Conservation (phyloP, 2,113 vertebrate genomes). For the Dinomys branickii region DNA sequence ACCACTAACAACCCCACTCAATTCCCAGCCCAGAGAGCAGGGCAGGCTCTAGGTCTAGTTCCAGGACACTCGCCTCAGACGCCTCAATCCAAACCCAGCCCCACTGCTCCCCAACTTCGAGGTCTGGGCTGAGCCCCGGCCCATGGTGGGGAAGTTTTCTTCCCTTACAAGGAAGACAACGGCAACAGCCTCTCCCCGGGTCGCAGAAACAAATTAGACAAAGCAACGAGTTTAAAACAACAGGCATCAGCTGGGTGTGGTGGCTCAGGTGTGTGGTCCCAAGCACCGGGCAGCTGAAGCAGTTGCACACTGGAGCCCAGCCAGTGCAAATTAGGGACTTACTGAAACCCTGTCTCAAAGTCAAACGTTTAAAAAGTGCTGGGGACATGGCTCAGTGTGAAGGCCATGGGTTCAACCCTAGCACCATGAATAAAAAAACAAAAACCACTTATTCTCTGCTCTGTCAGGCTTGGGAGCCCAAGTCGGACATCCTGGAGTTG, state of each 20-base stretch:
- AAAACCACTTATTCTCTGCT: too few relatives aligned
- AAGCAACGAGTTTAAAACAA: not conserved
- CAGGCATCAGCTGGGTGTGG: not conserved
- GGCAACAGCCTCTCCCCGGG: not conserved
- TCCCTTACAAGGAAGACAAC: fast-evolving
- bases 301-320: not conserved
- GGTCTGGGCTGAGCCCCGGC: not conserved
- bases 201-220: not conserved
- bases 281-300: not conserved
- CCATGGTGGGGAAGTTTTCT: not conserved
- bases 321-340: not conserved
- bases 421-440: not conserved
- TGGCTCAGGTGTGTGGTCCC: not conserved
- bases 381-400: not conserved
- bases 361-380: not conserved
- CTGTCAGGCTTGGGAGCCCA: not conserved
- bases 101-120: not conserved
- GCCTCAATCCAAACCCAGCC: not conserved
- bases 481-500: not conserved
- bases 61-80: not conserved
- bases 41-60: fast-evolving
- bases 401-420: not conserved
- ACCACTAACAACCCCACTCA: not conserved
- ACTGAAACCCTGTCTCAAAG: not conserved
- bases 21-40: not conserved